phyloP scores from a whole-genome alignment of 2,113 vertebrate genomes.

The Nibea coibor region DNA sequence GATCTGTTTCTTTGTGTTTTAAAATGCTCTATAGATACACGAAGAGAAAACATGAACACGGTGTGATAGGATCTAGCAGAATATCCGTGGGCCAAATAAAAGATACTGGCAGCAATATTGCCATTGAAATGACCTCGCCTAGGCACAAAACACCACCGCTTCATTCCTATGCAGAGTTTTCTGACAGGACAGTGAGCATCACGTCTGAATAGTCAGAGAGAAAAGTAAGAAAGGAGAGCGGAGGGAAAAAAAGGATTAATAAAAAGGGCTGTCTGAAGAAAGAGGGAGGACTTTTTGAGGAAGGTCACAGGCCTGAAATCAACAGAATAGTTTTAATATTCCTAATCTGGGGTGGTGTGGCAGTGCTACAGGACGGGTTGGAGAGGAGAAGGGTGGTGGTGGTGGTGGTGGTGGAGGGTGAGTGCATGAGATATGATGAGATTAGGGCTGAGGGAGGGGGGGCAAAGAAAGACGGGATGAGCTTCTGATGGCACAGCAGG shows the following conservation, averaged over 20 bases:
- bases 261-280: constrained; percentile 41
- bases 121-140: constrained; percentile 76
- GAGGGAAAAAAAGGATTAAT: constrained; percentile 48
- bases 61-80: constrained; percentile 26
- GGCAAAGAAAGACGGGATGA: constrained; percentile 56
- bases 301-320: constrained; percentile 73
- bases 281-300: constrained; percentile 59
- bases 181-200: constrained; percentile 63
- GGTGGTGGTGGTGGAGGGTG: constrained; percentile 2
- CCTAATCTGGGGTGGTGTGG: constrained; percentile 76
- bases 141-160: constrained; percentile 46
- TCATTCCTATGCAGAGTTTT: constrained; percentile 63
- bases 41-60: constrained; percentile 12
- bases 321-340: constrained; percentile 75
- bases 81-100: constrained; percentile 31
- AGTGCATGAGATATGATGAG: constrained; percentile 74
- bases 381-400: constrained; percentile 24
- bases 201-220: constrained; percentile 60
- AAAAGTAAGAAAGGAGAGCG: constrained; percentile 49
- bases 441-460: constrained; percentile 62
- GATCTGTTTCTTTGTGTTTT: constrained; percentile 36
- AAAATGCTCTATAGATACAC: constrained; percentile 23
- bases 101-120: constrained; percentile 50
- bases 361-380: constrained; percentile 51
- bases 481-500: constrained; percentile 86